Conservation (phyloP, 1,140 invertebrate species). For the Wiebesia pumilae region DNA sequence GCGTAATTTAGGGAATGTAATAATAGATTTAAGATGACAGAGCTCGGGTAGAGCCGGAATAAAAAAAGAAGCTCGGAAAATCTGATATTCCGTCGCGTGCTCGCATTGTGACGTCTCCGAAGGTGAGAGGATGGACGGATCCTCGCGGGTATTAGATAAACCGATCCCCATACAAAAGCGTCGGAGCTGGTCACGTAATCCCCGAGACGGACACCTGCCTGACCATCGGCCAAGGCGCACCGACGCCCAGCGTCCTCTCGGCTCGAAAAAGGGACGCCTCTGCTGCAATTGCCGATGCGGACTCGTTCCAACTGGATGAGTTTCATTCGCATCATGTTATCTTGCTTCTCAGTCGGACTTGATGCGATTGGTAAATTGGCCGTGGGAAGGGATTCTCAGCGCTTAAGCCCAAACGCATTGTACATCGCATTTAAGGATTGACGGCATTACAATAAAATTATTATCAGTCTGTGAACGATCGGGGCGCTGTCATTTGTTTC, state of each 20-base stretch:
- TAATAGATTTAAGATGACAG: not conserved
- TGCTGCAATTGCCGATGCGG: not conserved
- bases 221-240: not conserved
- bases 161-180: not conserved
- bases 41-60: no score
- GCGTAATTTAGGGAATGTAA: not conserved
- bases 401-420: not conserved
- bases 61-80: not conserved
- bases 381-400: not conserved
- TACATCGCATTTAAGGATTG: not conserved
- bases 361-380: not conserved
- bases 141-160: slow-evolving; percentile 28
- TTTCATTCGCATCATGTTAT: not conserved
- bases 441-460: not conserved
- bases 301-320: not conserved
- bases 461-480: not conserved
- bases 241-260: not conserved
- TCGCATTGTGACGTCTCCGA: not conserved
- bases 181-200: no score
- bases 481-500: not conserved
- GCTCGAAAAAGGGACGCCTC: not conserved
- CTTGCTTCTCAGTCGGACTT: not conserved
- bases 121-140: no score
- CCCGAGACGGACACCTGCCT: no score
- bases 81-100: not conserved